Percentiles rank a stretch among this genome's conserved stretches.
phyloP scores from a whole-genome alignment of 1,140 invertebrate species.

The Daktulosphaira vitifoliae region DNA sequence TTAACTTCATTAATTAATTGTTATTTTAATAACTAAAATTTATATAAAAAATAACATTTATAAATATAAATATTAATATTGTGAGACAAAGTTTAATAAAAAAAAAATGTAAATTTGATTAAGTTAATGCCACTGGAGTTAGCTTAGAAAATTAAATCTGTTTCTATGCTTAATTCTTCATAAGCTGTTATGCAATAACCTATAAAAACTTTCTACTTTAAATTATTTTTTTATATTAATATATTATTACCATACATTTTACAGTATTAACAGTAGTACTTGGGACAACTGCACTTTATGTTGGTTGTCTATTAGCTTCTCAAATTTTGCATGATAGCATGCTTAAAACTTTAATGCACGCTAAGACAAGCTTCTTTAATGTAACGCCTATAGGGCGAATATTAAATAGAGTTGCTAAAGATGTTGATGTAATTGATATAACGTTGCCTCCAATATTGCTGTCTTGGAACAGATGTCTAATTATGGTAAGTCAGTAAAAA shows the following conservation, averaged over 20 bases:
- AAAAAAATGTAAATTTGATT: too few relatives aligned
- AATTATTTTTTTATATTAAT: conserved; percentile 25
- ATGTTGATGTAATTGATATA: conserved; percentile 59
- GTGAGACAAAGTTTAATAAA: too few relatives aligned
- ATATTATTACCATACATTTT: conserved; percentile 20
- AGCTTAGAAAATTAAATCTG: too few relatives aligned
- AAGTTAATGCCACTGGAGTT: too few relatives aligned
- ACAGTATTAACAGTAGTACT: conserved; percentile 30
- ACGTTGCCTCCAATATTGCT: conserved; percentile 39
- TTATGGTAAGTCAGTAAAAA: conserved; percentile 35
- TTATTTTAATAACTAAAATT: too few relatives aligned
- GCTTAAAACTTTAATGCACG: conserved; percentile 53
- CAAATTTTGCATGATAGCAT: conserved; percentile 51
- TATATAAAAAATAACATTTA: too few relatives aligned
- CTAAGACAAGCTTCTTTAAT: conserved; percentile 68
- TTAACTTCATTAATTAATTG: too few relatives aligned
- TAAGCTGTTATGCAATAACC: too few relatives aligned
- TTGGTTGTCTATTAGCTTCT: conserved; percentile 55
- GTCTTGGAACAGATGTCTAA: conserved; percentile 29
- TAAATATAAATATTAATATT: too few relatives aligned
- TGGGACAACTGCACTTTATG: conserved; percentile 15
- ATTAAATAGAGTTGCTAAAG: conserved; percentile 64
- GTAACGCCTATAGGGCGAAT: conserved; percentile 61
- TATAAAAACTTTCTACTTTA: too few relatives aligned
- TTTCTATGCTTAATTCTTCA: too few relatives aligned